Base-by-base conservation (phyloP, 1,140 invertebrate genomes). In the Drosophila biarmipes region DNA sequence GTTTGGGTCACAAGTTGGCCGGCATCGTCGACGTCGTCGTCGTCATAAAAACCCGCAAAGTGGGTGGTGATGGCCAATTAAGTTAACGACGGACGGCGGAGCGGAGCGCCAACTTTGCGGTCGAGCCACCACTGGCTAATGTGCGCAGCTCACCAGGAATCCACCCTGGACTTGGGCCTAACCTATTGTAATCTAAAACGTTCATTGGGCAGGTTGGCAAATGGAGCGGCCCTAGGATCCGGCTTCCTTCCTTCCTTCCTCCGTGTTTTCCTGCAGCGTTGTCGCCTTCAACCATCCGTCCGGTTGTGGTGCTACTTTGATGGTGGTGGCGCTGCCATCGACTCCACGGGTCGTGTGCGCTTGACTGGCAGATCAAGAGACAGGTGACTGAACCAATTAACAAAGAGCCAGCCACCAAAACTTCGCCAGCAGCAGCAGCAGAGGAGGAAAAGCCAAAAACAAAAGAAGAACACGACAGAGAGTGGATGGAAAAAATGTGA, bases 381-480 rank as follows among this genome's bases (percentile, higher is more conserved):
- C 84, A 89, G 84, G 84, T 89, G 84, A 91, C 89, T 90, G 84
- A 91, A 91, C 89, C 89, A 91, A 91, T 91, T 91, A 91, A 91
- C 89, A 91, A 91, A 89, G 77, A 87, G 84, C 31, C 49, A 42
- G 43, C 40, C 66, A 66, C 56, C 51, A 71, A 71, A 84, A 78
- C 56, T 80, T 74, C 43, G 51, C 62, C 63, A 75, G 53, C 71
- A 53, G 46, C 43, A 53, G n/a, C 38, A 35, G 52, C 10, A 51
- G 46, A 52, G 56, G 51, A 63, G 38, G 42, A 43, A 34, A 43
- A 59, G 46, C 37, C 29, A 72, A 43, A 66, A 73, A 66, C 46
- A 49, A 73, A 57, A 27, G 27, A 29, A 40, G 53, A 69, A 71
- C 46, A 51, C 21, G 37, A 11, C 53, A 45, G 37, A 73, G 51